Evolutionary conservation across 2,113 vertebrate genomes (phyloP), one percentile per base, ranked within the genome.

Genomic region (Arvicanthis niloticus): DNA sequence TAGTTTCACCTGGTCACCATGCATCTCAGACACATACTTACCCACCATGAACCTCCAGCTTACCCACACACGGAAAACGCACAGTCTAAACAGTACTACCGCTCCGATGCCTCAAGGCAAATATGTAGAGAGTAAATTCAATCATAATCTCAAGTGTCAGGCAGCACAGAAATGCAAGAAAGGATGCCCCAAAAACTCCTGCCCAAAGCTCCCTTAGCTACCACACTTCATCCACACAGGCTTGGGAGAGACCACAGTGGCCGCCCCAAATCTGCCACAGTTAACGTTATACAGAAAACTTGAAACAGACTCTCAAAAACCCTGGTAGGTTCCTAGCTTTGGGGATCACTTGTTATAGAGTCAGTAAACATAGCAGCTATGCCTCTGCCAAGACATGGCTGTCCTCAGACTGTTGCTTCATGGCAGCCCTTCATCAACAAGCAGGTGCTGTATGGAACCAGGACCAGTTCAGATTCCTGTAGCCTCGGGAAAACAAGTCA

Each of bases 21-120:
- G 98, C 97, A 98, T 98, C 96, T 97, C 96, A 97, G 88, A 93
- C 45, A 98, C 77, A 91, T 99, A 99, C 99, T 99, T 98, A 99
- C 99, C 99, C 89, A 97, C 98, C 98, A 97, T 98, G 98, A 98
- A 98, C 98, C 98, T 98, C 97, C 98, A 98, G 98, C 98, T 99
- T 98, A 98, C 97, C 98, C 98, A 98, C 98, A 98, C 98, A 98
- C 17, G 98, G 98, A 96, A 99, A 99, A 98, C 53, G 88, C 98
- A 98, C 98, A 98, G 98, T 98, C 98, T 95, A 98, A 98, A 98
- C 97, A 98, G 98, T 98, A 98, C 98, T 97, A 99, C 98, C 97
- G 98, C 97, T 98, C 97, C 98, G 97, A 98, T 98, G 98, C 98
- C 98, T 99, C 98, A 98, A 98, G 98, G 98, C 98, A 98, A 98